These are phyloP conservation scores for Ochotona curzoniae DNA, from an alignment of 2,113 vertebrate species.

Conservation along the genomic window DNA sequence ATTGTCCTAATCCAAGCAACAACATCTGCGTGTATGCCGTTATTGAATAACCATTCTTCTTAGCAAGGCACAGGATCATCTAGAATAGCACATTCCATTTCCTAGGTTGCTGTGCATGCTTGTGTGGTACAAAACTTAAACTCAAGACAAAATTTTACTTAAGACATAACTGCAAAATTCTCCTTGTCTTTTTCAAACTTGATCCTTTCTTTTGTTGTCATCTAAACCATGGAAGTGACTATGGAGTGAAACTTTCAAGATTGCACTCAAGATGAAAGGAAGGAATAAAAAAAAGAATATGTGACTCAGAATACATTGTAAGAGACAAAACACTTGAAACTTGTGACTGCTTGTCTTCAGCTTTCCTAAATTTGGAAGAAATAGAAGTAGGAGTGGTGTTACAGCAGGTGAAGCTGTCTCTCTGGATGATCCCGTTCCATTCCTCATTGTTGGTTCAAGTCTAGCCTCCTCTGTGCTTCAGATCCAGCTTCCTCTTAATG, in stretches of 20 bases:
- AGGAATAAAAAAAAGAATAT: no score
- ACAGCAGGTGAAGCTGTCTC: no score
- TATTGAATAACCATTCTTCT: neutral
- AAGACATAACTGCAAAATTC: neutral
- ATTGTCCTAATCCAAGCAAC: neutral
- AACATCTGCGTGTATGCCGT: neutral
- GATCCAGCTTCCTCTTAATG: no score
- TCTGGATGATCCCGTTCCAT: no score
- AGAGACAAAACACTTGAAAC: no score
- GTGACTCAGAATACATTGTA: no score
- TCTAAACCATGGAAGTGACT: neutral
- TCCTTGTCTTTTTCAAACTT: neutral
- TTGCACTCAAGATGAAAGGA: neutral
- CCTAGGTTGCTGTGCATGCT: neutral
- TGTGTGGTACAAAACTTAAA: neutral
- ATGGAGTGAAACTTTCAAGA: neutral
- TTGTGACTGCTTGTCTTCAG: no score
- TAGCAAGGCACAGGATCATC: neutral
- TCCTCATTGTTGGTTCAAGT: no score
- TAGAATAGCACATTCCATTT: neutral
- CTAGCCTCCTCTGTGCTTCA: no score
- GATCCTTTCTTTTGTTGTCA: neutral
- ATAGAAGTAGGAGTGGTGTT: no score
- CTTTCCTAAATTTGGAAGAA: no score
- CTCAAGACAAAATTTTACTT: neutral